Evolutionary conservation across 1,140 invertebrate species (phyloP), one percentile per base, ranked within the genome.

Genomic region (Patella vulgata): DNA sequence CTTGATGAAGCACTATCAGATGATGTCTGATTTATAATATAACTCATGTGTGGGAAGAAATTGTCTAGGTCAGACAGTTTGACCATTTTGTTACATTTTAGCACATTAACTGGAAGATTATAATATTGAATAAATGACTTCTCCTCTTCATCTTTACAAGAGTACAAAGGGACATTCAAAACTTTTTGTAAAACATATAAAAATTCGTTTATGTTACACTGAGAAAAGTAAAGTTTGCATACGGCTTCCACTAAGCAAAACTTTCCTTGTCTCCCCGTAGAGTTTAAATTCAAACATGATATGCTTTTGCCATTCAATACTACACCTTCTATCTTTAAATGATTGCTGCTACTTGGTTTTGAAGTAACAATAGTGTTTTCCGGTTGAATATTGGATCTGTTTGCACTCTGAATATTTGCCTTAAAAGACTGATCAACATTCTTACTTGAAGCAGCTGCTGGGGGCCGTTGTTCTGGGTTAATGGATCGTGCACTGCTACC

Each of bases 51-150:
- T 11, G 79, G 79, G 59, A 79, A 79, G 47, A 70, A 79, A 33
- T 71, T 75, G 12, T 74, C 67, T 12, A 81, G 56, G 47, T 79
- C 77, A 52, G 71, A 61, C 40, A 79, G 73, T 36, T 68, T 65
- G 23, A 81, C 77, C 68, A 81, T 78, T 61, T 81, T 78, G 44
- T 81, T 81, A 62, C 77, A 79, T 50, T 81, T 81, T 5, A 81
- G 50, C 8, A 70, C 71, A 1, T 66, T 63, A 6, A 78, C 79
- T 11, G 79, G 79, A 40, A 81, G 66, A 63, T 77, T 79, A 55
- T 81, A 81, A 55, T 79, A 81, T 50, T 78, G 73, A 66, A 81
- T 79, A 59, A 81, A 81, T 0, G 79, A 75, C 46, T 76, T 75
- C 50, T 79, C 79, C 48, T 81, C 79, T 31, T 71, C 66, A 48